Base-by-base conservation (phyloP, 1,140 invertebrate species). In the Brachionus angularis region DNA sequence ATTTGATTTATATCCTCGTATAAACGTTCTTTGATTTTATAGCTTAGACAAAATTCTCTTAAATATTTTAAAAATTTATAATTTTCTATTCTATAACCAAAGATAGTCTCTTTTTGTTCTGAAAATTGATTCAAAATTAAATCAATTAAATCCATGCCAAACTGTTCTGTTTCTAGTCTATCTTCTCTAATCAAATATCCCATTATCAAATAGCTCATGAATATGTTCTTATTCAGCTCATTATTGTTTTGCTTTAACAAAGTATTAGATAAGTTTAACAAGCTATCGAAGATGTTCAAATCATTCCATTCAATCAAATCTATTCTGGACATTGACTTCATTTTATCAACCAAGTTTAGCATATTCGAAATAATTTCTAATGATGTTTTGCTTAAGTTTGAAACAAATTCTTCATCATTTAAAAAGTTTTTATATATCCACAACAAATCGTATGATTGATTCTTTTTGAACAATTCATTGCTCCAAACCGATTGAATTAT, bases 1-100 rank as follows among this genome's bases (percentile, higher is more conserved):
- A 55, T 33, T 10, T 33, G 31, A 16, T 36, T 21, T 2, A 55
- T 16, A 5, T 55, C 34, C 34, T 55, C 21, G 52, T 55, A 55
- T 33, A 55, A 21, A 18, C 8, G 7, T 21, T 16, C 21, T 33
- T 55, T 55, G n/a, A 33, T 21, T 18, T 55, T 16, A 16, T n/a
- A 1, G 18, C 34, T 55, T 1, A 55, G 29, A 16, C 27, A 18
- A 18, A 55, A 55, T 5, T 31, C 27, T 18, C 52, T 27, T 2
- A 55, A 55, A 55, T 31, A 55, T 10, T 55, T 33, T 18, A 55
- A 31, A 1, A 55, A 31, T 33, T 55, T 55, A 33, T 55, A 33
- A 16, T 55, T 55, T 16, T 27, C 14, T 3, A 55, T 55, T 31
- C 34, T 55, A 2, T 33, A 31, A 2, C 52, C 52, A 8, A 55